These are phyloP conservation scores for Trigoniulus corallinus DNA, from an alignment of 1,140 invertebrate genomes.

Conservation along the genomic window DNA sequence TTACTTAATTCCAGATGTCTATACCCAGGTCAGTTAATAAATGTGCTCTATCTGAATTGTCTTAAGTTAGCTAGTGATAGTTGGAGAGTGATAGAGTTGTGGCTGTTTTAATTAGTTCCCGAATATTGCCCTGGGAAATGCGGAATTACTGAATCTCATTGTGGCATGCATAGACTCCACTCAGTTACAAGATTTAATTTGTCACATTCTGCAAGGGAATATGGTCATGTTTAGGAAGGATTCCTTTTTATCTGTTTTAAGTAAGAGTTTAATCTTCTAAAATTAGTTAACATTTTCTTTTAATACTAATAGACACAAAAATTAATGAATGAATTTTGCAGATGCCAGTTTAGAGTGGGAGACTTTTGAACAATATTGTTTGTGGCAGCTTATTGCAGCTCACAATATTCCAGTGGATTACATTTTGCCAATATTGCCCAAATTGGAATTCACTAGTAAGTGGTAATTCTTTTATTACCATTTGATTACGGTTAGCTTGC, in stretches of 20 bases:
- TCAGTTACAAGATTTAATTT: constrained; percentile 76
- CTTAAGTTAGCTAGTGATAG: not conserved
- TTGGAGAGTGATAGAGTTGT: not conserved
- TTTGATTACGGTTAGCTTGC: too few species aligned
- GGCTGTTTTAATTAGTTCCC: constrained; percentile 45
- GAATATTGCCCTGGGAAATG: constrained; percentile 64
- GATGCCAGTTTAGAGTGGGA: constrained; percentile 83
- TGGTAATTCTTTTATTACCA: too few species aligned
- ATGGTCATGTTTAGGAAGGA: constrained; percentile 35
- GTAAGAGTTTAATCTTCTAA: constrained; percentile 19
- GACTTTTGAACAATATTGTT: constrained; percentile 87
- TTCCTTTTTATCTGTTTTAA: constrained; percentile 29
- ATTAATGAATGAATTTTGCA: constrained; percentile 31
- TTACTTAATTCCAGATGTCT: constrained; percentile 79
- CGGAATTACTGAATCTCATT: constrained; percentile 65
- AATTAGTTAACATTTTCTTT: not conserved
- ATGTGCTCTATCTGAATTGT: constrained; percentile 3
- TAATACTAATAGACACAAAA: too few species aligned
- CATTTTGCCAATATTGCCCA: constrained; percentile 72
- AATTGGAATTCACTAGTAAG: constrained; percentile 50
- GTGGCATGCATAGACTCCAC: constrained; percentile 71
- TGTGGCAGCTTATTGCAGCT: constrained; percentile 86
- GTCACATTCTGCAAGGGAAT: constrained; percentile 74
- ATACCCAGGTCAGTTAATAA: constrained; percentile 36
- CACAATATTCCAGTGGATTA: constrained; percentile 82